These are phyloP conservation scores for Pelvicachromis taeniatus DNA, from an alignment of 2,113 vertebrate genomes.

Conservation along the genomic window DNA sequence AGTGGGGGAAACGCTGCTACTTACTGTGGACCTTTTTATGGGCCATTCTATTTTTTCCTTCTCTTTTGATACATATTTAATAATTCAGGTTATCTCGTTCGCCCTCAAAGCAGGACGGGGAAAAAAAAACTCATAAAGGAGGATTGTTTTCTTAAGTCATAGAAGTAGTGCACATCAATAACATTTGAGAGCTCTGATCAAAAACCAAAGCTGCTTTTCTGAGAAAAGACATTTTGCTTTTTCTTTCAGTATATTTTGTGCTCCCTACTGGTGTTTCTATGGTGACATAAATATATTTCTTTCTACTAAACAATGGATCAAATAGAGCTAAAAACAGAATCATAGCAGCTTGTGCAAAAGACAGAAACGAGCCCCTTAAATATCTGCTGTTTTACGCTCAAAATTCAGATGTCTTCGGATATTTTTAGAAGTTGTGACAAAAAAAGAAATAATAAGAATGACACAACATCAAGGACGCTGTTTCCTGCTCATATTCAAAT, in stretches of 20 bases:
- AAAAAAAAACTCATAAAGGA: background rate
- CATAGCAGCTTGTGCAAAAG: background rate
- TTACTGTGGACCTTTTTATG: constrained; percentile 44
- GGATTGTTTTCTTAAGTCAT: constrained; percentile 24
- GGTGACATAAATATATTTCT: constrained; percentile 49
- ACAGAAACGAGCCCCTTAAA: background rate
- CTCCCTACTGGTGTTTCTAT: constrained; percentile 46
- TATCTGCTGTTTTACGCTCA: background rate
- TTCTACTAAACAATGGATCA: constrained; percentile 37
- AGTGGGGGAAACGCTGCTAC: constrained; percentile 33
- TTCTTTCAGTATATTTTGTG: constrained; percentile 13
- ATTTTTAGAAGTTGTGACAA: background rate
- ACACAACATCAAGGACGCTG: background rate
- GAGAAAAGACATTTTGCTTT: constrained; percentile 10
- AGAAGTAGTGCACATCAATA: constrained; percentile 14
- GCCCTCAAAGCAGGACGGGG: background rate
- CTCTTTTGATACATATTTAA: constrained; percentile 57
- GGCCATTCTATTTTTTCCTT: constrained; percentile 5
- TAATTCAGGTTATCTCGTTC: constrained; percentile 31
- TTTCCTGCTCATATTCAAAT: constrained; percentile 26
- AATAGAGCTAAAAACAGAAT: constrained; percentile 42
- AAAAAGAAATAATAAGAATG: background rate
- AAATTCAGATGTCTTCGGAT: background rate
- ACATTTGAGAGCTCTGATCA: constrained; percentile 19
- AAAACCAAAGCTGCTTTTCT: constrained; percentile 4